phyloP scores from a whole-genome alignment of 2,113 vertebrate genomes.

The Plecturocebus donacophilus region DNA sequence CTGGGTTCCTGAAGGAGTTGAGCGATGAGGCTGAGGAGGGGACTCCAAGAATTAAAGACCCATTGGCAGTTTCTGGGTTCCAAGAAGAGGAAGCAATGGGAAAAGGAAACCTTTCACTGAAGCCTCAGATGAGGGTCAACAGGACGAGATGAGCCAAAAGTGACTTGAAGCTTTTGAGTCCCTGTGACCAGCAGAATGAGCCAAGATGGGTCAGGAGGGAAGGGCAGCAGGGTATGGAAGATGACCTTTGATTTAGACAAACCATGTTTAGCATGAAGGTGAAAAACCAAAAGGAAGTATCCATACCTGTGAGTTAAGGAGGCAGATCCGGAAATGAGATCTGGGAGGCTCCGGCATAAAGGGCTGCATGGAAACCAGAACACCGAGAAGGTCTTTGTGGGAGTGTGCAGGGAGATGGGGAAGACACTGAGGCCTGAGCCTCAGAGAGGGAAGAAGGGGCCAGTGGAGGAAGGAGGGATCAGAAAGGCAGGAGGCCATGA shows the following conservation, averaged over 20 bases:
- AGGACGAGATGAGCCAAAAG: neutral
- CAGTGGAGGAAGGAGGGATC: neutral
- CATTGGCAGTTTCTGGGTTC: neutral
- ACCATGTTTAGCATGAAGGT: neutral
- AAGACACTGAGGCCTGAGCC: neutral
- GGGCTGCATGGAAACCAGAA: neutral
- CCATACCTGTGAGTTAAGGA: neutral
- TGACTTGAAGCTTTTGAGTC: neutral
- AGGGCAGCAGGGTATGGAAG: neutral
- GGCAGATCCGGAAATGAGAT: neutral
- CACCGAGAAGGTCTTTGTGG: rapidly evolving
- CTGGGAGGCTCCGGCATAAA: neutral
- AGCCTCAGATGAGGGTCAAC: neutral
- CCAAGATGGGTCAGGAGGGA: neutral
- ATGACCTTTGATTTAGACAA: neutral
- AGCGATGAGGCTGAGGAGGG: neutral
- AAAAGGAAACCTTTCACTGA: neutral
- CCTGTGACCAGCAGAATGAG: neutral
- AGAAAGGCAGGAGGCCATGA: neutral
- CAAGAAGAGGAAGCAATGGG: neutral
- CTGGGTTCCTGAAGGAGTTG: neutral
- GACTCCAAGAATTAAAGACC: neutral
- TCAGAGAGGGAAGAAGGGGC: neutral
- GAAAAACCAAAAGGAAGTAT: neutral
- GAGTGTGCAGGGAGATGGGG: neutral